Evolutionary conservation across 2,113 vertebrate species (phyloP).

Genomic region (Raja brachyura): DNA sequence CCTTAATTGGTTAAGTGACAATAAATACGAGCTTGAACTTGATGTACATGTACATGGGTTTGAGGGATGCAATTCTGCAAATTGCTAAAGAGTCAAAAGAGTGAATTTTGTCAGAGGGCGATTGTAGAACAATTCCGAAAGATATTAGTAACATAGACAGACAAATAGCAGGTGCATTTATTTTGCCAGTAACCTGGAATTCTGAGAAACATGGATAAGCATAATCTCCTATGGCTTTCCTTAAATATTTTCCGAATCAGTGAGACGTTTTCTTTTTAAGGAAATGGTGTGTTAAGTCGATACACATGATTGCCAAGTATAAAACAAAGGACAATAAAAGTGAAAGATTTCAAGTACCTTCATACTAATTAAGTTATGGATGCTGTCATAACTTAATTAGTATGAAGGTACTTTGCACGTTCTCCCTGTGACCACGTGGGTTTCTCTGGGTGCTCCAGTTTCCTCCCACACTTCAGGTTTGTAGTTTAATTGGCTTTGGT

Average conservation of each 20-base stretch:
- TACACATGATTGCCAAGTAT: not conserved
- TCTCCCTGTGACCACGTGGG: no score
- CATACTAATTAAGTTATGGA: no score
- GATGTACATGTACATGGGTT: not conserved
- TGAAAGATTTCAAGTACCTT: no score
- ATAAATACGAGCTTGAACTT: no score
- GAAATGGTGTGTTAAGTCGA: not conserved
- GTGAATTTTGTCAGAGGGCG: not conserved
- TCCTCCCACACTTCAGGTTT: no score
- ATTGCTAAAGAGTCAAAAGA: not conserved
- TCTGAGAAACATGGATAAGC: not conserved
- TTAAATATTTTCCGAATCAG: not conserved
- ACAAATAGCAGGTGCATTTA: not conserved
- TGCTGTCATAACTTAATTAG: no score
- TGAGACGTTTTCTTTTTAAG: not conserved
- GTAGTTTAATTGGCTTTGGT: no score
- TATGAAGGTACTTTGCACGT: no score
- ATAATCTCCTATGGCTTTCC: not conserved
- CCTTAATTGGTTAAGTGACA: no score
- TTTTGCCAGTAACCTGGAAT: not conserved
- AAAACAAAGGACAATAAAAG: no score
- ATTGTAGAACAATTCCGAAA: not conserved
- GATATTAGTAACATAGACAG: not conserved
- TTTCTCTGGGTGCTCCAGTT: no score
- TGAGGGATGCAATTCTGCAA: not conserved